Percentiles rank a stretch among this genome's conserved stretches.
These are phyloP conservation scores for Cryptus viduatorius DNA, from an alignment of 2,888 invertebrate genomes.

Conservation along the genomic window DNA sequence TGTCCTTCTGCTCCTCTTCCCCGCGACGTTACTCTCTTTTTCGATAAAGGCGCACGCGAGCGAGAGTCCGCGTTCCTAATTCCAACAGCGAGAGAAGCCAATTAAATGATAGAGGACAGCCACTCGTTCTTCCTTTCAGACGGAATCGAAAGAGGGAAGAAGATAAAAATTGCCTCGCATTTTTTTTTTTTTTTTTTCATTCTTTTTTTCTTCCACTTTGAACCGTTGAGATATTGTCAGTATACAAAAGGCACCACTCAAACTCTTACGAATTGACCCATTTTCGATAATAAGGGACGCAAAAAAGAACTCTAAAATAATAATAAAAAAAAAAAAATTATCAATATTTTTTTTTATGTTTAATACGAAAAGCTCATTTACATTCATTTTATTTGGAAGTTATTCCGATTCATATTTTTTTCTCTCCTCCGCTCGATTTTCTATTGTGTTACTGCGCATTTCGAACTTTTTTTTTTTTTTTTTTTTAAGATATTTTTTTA, in stretches of 20 bases:
- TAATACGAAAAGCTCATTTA: not conserved
- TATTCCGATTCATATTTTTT: not conserved
- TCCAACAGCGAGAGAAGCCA: slow-evolving; percentile 55
- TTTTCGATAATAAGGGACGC: slow-evolving; percentile 14
- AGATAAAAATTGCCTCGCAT: slow-evolving; percentile 33
- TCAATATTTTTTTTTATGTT: not conserved
- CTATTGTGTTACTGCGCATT: not conserved
- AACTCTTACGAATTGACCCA: slow-evolving; percentile 18
- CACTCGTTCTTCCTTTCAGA: slow-evolving; percentile 30
- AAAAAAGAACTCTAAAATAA: not conserved
- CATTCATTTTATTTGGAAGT: not conserved
- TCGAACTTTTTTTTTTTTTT: slow-evolving; percentile 10
- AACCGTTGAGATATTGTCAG: slow-evolving; percentile 1
- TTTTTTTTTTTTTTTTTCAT: not conserved
- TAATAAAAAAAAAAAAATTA: not conserved
- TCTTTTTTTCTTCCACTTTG: not conserved
- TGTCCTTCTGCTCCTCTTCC: slow-evolving; percentile 10
- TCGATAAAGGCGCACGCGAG: slow-evolving; percentile 29
- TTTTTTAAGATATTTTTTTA: slow-evolving; percentile 24
- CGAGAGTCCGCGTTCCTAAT: slow-evolving; percentile 45
- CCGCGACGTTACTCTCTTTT: not conserved
- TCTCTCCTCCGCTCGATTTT: not conserved
- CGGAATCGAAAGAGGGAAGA: slow-evolving; percentile 18
- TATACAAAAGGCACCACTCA: not conserved
- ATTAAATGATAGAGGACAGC: slow-evolving; percentile 58